Evolutionary conservation across 1,140 invertebrate genomes (phyloP).

Genomic region (Lethocerus indicus): DNA sequence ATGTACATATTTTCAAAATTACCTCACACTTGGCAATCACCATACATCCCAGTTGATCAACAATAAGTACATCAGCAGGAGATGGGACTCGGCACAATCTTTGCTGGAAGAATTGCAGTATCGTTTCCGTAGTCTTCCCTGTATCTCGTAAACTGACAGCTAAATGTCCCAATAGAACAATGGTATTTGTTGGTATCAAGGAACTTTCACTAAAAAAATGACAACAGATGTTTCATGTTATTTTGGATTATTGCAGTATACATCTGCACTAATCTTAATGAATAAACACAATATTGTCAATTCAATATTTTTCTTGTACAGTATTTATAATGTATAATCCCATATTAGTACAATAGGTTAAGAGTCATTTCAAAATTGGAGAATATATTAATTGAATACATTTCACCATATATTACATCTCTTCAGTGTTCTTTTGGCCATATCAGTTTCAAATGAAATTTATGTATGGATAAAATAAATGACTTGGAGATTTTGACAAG

Average conservation of each 20-base stretch:
- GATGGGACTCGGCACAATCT: constrained; percentile 79
- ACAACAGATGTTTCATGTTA: too few species aligned
- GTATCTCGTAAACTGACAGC: constrained; percentile 87
- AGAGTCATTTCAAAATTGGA: background rate
- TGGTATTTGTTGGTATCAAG: constrained; percentile 88
- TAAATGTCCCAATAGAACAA: constrained; percentile 92
- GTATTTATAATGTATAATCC: background rate
- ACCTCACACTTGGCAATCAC: constrained; percentile 78
- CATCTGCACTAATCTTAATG: too few species aligned
- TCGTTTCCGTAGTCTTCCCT: constrained; percentile 83
- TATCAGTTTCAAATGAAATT: too few species aligned
- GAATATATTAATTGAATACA: background rate
- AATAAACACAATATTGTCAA: background rate
- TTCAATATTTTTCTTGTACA: background rate
- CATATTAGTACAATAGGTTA: background rate
- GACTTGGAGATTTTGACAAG: too few species aligned
- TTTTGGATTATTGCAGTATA: too few species aligned
- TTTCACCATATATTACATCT: too few species aligned
- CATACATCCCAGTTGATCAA: constrained; percentile 95
- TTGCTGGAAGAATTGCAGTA: constrained; percentile 93
- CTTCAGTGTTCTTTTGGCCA: too few species aligned
- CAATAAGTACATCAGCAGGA: constrained; percentile 79
- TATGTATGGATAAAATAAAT: too few species aligned
- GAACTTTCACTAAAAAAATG: constrained; percentile 53
- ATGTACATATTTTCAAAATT: too few species aligned